Evolutionary conservation across 1,140 invertebrate species (phyloP).

Genomic region (Trachymyrmex septentrionalis): DNA sequence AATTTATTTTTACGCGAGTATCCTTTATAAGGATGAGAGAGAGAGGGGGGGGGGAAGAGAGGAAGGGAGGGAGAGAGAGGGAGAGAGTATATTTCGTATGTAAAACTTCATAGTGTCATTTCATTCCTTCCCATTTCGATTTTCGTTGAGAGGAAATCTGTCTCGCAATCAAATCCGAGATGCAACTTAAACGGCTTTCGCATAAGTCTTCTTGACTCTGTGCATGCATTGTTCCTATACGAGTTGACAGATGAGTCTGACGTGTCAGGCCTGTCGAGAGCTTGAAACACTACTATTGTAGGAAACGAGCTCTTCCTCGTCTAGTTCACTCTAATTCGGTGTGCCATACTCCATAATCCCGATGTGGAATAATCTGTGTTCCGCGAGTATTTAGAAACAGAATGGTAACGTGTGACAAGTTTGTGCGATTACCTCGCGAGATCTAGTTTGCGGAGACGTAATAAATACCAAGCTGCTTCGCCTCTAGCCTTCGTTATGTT

Average conservation of each 20-base stretch:
- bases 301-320: constrained; percentile 27
- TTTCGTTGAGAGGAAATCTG: not conserved
- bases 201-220: constrained; percentile 39
- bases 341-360: constrained; percentile 45
- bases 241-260: constrained; percentile 64
- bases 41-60: too few relatives aligned
- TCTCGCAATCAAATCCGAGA: constrained; percentile 51
- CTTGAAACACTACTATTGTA: constrained; percentile 52
- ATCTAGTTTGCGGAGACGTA: constrained; percentile 25
- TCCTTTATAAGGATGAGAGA: too few relatives aligned
- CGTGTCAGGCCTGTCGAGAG: constrained; percentile 54
- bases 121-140: not conserved
- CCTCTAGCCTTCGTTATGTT: not conserved
- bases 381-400: constrained; percentile 40
- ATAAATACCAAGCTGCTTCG: not conserved
- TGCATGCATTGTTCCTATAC: constrained; percentile 34
- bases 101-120: not conserved
- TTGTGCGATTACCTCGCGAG: constrained; percentile 38
- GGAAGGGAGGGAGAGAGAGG: too few relatives aligned
- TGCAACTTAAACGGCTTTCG: constrained; percentile 43
- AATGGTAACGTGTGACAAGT: constrained; percentile 46
- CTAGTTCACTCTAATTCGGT: constrained; percentile 47
- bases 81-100: not conserved
- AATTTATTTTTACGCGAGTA: not conserved
- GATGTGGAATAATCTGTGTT: constrained; percentile 53